Conservation (phyloP, 1,140 invertebrate species). For the Hylaeus volcanicus region DNA sequence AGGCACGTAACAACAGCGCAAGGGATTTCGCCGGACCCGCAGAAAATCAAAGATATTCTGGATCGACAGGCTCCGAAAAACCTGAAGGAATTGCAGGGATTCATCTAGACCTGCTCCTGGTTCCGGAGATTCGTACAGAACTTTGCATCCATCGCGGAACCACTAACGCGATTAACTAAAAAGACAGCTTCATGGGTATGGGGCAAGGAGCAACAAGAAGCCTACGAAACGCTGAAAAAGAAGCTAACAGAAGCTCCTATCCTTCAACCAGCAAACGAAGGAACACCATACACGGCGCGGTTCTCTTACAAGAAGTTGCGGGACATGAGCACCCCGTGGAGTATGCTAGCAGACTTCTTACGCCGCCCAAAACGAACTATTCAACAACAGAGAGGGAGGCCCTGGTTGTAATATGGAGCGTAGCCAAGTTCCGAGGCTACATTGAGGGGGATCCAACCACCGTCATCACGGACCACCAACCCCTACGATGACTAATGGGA, state of each 20-base stretch:
- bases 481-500: conserved; percentile 27
- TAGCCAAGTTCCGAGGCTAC: conserved; percentile 38
- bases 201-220: background rate
- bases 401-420: conserved; percentile 19
- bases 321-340: background rate
- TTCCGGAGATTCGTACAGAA: conserved; percentile 5
- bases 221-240: background rate
- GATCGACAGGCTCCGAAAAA: background rate
- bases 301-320: background rate
- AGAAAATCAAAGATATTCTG: background rate
- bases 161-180: background rate
- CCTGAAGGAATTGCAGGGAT: background rate
- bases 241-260: background rate
- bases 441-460: conserved; percentile 8
- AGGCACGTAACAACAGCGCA: background rate
- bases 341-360: background rate
- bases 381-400: conserved; percentile 17
- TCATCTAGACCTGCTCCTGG: background rate
- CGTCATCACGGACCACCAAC: conserved; percentile 37
- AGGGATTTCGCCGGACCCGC: background rate
- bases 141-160: background rate
- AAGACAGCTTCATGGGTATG: background rate
- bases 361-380: background rate
- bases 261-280: background rate
- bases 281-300: background rate